These are phyloP conservation scores for Anoplius nigerrimus DNA, from an alignment of 2,888 invertebrate genomes.

Conservation along the genomic window DNA sequence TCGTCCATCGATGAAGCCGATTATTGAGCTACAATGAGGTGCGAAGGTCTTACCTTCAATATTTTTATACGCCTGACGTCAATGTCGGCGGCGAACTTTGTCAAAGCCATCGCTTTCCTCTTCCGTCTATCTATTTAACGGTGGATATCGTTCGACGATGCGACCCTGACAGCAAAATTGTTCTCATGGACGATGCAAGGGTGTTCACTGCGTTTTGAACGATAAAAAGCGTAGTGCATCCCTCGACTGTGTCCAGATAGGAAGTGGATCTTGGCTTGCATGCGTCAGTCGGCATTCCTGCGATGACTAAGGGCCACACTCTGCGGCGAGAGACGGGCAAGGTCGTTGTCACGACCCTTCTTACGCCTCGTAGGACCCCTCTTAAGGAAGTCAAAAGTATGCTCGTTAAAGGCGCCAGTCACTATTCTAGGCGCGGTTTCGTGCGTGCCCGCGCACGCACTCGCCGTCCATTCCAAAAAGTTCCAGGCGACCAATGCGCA, in stretches of 20 bases:
- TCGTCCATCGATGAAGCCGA: too few relatives aligned
- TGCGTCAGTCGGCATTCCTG: constrained; percentile 57
- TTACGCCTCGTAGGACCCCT: constrained; percentile 41
- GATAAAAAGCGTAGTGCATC: neutral
- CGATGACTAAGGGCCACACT: constrained; percentile 62
- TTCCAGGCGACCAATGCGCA: neutral
- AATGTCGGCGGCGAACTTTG: too few relatives aligned
- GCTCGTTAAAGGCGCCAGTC: constrained; percentile 54
- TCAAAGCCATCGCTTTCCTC: too few relatives aligned
- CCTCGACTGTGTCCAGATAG: constrained; percentile 23
- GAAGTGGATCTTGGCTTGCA: constrained; percentile 39
- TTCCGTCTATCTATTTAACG: too few relatives aligned
- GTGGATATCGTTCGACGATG: too few relatives aligned
- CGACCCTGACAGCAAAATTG: too few relatives aligned
- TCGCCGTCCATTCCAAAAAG: constrained; percentile 22
- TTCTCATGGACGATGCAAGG: neutral
- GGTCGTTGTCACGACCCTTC: constrained; percentile 57
- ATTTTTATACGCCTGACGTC: too few relatives aligned
- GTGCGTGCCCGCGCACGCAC: constrained; percentile 20
- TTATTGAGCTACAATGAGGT: too few relatives aligned
- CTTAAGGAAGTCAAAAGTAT: constrained; percentile 48
- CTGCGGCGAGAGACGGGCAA: constrained; percentile 49
- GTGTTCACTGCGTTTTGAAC: neutral
- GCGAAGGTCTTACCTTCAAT: too few relatives aligned
- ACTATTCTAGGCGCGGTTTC: constrained; percentile 25